Conservation (phyloP, 2,113 vertebrate genomes). For the Scomber colias region DNA sequence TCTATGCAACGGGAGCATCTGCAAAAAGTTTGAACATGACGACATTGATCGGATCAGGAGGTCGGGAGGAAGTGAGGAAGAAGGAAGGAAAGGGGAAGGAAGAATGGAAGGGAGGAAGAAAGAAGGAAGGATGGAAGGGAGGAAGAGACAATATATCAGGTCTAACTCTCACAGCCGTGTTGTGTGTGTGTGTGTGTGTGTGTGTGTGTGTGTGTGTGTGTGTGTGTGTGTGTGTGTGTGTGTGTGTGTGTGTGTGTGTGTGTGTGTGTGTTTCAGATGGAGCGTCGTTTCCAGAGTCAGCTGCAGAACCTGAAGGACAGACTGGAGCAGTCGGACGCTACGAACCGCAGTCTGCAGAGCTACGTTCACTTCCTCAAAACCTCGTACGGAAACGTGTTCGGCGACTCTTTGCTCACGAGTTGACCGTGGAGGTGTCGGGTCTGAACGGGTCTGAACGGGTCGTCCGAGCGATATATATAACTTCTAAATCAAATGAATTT, state of each 20-base stretch:
- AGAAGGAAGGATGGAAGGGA: no score
- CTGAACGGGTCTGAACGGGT: no score
- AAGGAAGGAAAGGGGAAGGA: no score
- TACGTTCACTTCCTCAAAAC: conserved; percentile 95
- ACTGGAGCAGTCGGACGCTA: conserved; percentile 92
- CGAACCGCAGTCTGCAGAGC: conserved; percentile 94
- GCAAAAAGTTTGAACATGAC: no score
- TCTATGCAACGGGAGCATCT: no score
- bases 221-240: neutral
- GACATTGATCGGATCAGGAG: no score
- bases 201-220: neutral
- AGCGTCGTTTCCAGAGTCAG: conserved; percentile 88
- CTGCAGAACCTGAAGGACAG: conserved; percentile 91
- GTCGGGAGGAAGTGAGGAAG: no score
- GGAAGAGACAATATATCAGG: no score
- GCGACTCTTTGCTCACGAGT: conserved; percentile 85
- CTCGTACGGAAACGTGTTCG: conserved; percentile 92
- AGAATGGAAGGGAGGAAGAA: no score
- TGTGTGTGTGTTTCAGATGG: conserved; percentile 79
- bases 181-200: neutral
- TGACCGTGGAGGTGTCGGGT: conserved; percentile 47
- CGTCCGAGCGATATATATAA: no score
- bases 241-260: neutral
- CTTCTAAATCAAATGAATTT: neutral
- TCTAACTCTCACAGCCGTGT: no score